These are phyloP conservation scores for Caradrina clavipalpis DNA, from an alignment of 2,888 invertebrate species.

Conservation along the genomic window DNA sequence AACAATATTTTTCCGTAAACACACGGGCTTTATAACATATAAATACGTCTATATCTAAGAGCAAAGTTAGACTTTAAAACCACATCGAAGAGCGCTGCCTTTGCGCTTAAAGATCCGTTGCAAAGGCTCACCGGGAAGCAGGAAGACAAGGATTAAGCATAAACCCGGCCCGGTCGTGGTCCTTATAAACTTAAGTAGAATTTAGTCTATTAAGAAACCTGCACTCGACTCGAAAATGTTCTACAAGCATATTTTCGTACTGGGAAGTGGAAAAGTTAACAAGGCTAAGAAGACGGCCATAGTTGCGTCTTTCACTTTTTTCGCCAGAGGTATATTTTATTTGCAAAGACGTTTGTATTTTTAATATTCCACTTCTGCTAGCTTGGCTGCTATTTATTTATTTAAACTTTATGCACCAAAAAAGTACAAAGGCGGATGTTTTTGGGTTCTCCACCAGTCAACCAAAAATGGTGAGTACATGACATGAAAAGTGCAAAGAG, in stretches of 20 bases:
- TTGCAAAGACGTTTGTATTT: conserved; percentile 42
- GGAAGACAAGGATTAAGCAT: conserved; percentile 53
- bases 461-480: too few species aligned
- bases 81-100: conserved; percentile 24
- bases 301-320: conserved; percentile 6
- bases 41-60: neutral
- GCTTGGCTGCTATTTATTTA: neutral
- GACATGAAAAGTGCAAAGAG: too few species aligned
- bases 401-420: too few species aligned
- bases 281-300: conserved; percentile 4
- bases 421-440: too few species aligned
- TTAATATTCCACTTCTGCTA: conserved; percentile 22
- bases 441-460: too few species aligned
- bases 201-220: conserved; percentile 45
- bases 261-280: conserved; percentile 25
- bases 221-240: conserved; percentile 39
- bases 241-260: conserved; percentile 25
- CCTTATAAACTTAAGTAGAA: conserved; percentile 45
- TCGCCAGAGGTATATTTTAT: conserved; percentile 13
- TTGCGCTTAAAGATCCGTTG: conserved; percentile 41
- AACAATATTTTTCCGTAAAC: neutral
- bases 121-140: conserved; percentile 36
- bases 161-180: conserved; percentile 42
- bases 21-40: conserved; percentile 3
- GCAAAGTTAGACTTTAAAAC: conserved; percentile 30